Evolutionary conservation across 2,797 vertebrate species (phyloP).

Genomic region (Okamejei kenojei): DNA sequence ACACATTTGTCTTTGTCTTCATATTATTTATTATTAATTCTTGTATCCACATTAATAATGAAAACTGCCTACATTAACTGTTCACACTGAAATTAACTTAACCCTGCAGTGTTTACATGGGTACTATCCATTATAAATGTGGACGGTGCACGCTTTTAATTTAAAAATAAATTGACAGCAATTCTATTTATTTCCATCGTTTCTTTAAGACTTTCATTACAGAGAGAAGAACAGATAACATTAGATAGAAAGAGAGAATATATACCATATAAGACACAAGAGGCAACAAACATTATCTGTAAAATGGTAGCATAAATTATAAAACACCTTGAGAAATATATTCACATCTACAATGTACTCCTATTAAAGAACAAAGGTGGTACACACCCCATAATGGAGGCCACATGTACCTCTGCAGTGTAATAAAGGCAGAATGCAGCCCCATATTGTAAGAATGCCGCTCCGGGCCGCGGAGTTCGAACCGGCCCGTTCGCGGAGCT

Average conservation of each 20-base stretch:
- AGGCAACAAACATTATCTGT: not conserved
- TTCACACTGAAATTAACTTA: slow-evolving; percentile 8
- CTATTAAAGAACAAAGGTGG: not conserved
- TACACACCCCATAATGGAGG: not conserved
- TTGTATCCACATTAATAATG: slow-evolving; percentile 21
- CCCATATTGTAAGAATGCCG: too few species aligned
- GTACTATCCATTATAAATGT: not conserved
- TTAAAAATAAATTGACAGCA: not conserved
- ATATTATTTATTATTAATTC: slow-evolving; percentile 23
- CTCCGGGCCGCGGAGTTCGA: too few species aligned
- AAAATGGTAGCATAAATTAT: not conserved
- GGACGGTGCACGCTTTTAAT: not conserved
- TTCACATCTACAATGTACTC: not conserved
- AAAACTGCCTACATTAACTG: slow-evolving; percentile 7
- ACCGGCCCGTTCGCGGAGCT: too few species aligned
- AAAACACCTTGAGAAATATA: too few species aligned
- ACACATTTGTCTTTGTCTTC: not conserved
- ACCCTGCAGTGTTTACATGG: not conserved
- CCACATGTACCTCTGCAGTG: too few species aligned
- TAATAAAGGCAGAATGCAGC: too few species aligned
- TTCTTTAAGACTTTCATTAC: not conserved
- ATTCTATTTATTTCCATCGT: not conserved
- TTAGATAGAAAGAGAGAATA: too few species aligned
- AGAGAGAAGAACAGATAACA: not conserved
- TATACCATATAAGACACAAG: not conserved